Percentiles rank a stretch among this genome's conserved stretches.
Conservation (phyloP, 2,113 vertebrate genomes). For the Chelonoidis abingdonii region DNA sequence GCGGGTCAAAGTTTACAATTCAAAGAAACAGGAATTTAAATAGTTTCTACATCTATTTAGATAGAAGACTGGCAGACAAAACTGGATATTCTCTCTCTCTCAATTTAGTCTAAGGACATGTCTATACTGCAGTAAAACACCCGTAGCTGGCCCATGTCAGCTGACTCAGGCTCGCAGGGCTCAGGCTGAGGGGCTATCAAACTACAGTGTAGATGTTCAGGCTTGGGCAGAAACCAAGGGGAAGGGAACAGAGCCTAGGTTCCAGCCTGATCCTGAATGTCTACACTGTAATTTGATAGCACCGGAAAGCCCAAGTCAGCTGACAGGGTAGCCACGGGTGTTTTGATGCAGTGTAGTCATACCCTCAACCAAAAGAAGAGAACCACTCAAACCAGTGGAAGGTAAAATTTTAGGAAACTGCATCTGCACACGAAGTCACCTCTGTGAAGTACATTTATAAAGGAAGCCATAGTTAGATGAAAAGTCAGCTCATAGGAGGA, state of each 20-base stretch:
- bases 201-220: neutral
- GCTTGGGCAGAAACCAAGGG: neutral
- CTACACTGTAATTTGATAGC: neutral
- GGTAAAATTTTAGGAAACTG: constrained; percentile 11
- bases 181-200: neutral
- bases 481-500: neutral
- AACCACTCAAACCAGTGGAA: constrained; percentile 11
- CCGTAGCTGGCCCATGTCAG: no score
- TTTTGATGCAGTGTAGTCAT: no score
- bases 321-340: no score
- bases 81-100: neutral
- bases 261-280: neutral
- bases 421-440: constrained; percentile 25
- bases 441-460: constrained; percentile 28
- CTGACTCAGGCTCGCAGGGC: neutral
- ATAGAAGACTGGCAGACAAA: neutral
- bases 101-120: neutral
- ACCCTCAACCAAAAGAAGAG: neutral
- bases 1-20: neutral
- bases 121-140: neutral
- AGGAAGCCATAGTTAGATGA: constrained; percentile 20
- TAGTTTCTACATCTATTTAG: neutral
- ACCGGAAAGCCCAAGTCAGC: no score
- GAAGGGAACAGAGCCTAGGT: neutral
- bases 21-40: neutral